These are phyloP conservation scores for Drosophila lini DNA, from an alignment of 1,140 invertebrate species.

Conservation along the genomic window DNA sequence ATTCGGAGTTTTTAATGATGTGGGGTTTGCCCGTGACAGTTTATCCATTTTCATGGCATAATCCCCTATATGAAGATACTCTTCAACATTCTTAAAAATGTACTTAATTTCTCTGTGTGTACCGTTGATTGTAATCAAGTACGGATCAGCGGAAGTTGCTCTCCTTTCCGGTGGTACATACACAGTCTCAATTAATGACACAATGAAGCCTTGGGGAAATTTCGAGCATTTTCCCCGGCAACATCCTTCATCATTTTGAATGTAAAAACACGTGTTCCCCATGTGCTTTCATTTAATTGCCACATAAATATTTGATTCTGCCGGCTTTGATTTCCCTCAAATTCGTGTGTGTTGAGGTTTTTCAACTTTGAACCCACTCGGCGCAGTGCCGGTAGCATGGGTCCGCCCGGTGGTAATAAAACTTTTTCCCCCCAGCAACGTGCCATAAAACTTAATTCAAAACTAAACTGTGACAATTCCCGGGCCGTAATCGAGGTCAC, in stretches of 20 bases:
- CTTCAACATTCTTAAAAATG: too few relatives aligned
- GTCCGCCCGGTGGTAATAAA: constrained; percentile 6
- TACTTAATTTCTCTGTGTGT: background rate
- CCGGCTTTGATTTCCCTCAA: constrained; percentile 32
- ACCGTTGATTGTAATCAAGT: constrained; percentile 14
- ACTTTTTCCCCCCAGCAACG: constrained; percentile 15
- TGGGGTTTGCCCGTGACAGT: background rate
- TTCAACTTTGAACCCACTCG: constrained; percentile 55
- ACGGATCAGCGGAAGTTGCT: constrained; percentile 24
- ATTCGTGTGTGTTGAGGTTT: constrained; percentile 6
- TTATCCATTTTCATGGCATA: background rate
- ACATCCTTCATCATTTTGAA: constrained; percentile 9
- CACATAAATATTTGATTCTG: constrained; percentile 62
- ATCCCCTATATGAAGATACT: background rate
- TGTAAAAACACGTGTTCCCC: constrained; percentile 7
- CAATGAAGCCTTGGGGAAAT: constrained; percentile 41
- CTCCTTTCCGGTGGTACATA: constrained; percentile 23
- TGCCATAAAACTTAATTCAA: constrained; percentile 39
- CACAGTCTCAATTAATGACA: constrained; percentile 28
- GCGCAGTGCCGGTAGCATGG: background rate
- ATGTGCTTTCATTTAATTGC: constrained; percentile 56
- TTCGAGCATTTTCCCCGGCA: constrained; percentile 20
- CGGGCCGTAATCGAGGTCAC: constrained; percentile 35
- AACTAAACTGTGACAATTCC: constrained; percentile 51
- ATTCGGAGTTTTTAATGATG: background rate